A percentile compares a stretch with the other conserved stretches of the same genome.
Conservation (phyloP, 2,113 vertebrate genomes). For the Otolemur garnettii region DNA sequence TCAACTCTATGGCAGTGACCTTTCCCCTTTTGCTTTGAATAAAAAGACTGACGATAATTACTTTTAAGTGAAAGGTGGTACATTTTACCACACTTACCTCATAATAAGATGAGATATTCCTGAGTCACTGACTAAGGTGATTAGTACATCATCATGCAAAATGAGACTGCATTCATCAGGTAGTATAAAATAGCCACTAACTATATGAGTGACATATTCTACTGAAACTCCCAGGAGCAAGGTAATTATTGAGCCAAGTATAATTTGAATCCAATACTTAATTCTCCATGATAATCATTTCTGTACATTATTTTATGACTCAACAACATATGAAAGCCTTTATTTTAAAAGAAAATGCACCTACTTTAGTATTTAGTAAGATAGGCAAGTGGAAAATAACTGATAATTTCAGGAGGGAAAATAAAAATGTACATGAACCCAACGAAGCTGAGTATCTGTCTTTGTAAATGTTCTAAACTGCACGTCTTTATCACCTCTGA, state of each 20-base stretch:
- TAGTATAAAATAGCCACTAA: slow-evolving; percentile 52
- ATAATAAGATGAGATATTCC: slow-evolving; percentile 55
- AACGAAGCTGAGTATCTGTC: neutral
- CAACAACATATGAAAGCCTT: neutral
- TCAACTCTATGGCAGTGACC: neutral
- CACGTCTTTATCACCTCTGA: neutral
- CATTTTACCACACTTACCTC: slow-evolving; percentile 42
- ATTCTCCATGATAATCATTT: slow-evolving; percentile 56
- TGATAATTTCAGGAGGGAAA: neutral
- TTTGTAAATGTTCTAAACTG: neutral
- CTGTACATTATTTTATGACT: slow-evolving; percentile 16
- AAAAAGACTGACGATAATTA: slow-evolving; percentile 61
- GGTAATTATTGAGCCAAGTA: slow-evolving; percentile 43
- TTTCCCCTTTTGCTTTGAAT: slow-evolving; percentile 56
- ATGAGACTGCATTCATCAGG: slow-evolving; percentile 3
- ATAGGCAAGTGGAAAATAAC: slow-evolving; percentile 53
- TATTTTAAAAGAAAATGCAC: neutral
- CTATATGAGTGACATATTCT: neutral
- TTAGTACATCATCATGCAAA: slow-evolving; percentile 54
- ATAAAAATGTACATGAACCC: neutral
- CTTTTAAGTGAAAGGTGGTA: slow-evolving; percentile 56
- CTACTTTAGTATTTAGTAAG: slow-evolving; percentile 1
- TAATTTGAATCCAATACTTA: slow-evolving; percentile 58
- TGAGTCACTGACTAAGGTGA: slow-evolving; percentile 63
- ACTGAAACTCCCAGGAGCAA: neutral